These are phyloP conservation scores for Burhinus oedicnemus DNA, from an alignment of 2,113 vertebrate species.

Conservation along the genomic window DNA sequence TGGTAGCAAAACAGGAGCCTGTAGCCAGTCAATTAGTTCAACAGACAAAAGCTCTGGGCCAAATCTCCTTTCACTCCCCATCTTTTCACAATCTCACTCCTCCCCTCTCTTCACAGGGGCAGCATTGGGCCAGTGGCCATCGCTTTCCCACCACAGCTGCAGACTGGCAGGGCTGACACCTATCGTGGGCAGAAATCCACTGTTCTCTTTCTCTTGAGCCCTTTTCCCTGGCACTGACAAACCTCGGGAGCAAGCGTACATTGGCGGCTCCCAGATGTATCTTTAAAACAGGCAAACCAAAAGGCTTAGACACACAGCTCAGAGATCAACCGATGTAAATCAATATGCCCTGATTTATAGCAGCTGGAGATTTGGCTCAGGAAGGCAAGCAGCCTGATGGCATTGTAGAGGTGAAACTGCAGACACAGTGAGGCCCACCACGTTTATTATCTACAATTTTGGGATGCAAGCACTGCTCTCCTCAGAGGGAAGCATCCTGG, in stretches of 20 bases:
- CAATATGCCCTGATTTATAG: not conserved
- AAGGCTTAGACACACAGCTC: not conserved
- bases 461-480: not conserved
- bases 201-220: not conserved
- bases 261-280: not conserved
- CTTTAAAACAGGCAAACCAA: not conserved
- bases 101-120: not conserved
- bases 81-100: not conserved
- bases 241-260: fast-evolving
- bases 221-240: not conserved
- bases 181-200: not conserved
- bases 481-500: not conserved
- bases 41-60: not conserved
- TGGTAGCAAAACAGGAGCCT: not conserved
- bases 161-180: not conserved
- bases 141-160: not conserved
- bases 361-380: not conserved
- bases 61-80: not conserved
- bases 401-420: slow-evolving; percentile 1
- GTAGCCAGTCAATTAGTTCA: not conserved
- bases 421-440: not conserved
- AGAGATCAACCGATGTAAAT: not conserved
- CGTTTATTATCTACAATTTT: not conserved
- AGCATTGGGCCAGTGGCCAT: not conserved
- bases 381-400: not conserved